phyloP scores from a whole-genome alignment of 2,113 vertebrate species.

The Zootoca vivipara region DNA sequence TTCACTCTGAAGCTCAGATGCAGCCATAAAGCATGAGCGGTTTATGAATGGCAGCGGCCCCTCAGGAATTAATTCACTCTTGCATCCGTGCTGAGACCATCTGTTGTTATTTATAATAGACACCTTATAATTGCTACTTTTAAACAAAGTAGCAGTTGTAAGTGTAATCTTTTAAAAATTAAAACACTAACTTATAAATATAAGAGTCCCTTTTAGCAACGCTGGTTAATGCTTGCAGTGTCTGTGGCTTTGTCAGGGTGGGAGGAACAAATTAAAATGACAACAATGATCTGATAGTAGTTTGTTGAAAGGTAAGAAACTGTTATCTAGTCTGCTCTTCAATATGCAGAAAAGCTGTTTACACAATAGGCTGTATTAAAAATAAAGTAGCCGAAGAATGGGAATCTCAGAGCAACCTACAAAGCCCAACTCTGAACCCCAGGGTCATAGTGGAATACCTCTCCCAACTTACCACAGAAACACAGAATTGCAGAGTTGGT shows the following conservation, averaged over 20 bases:
- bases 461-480: too few relatives aligned
- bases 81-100: conserved; percentile 41
- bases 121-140: conserved; percentile 59
- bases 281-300: neutral
- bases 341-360: neutral
- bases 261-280: neutral
- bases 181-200: conserved; percentile 49
- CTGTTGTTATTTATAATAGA: conserved; percentile 64
- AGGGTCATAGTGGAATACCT: too few relatives aligned
- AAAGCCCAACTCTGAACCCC: too few relatives aligned
- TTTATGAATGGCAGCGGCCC: conserved; percentile 59
- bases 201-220: conserved; percentile 23
- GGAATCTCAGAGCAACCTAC: neutral
- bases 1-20: conserved; percentile 67
- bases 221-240: neutral
- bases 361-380: neutral
- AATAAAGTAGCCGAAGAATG: neutral
- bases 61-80: conserved; percentile 61
- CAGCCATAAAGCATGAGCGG: conserved; percentile 62
- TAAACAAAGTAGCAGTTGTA: conserved; percentile 57
- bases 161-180: conserved; percentile 53
- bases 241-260: neutral
- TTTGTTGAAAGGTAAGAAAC: neutral
- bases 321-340: neutral
- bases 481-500: too few relatives aligned